phyloP scores from a whole-genome alignment of 2,113 vertebrate genomes.

The Myrmophylax atrothorax region DNA sequence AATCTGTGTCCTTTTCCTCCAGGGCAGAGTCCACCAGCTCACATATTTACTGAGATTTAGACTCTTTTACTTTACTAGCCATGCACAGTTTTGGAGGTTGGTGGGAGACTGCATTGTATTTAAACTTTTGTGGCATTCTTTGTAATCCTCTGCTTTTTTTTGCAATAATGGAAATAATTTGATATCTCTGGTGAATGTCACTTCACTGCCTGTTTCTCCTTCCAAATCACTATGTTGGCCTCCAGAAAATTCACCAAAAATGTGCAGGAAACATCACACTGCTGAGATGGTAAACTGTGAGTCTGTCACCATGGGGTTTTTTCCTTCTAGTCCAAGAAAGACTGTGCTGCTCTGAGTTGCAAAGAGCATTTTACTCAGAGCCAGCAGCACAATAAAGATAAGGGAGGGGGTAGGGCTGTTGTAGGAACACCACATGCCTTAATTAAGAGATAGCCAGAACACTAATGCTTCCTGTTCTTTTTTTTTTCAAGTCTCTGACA shows the following conservation, averaged over 20 bases:
- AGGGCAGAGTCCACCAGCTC: not conserved
- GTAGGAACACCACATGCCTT: not conserved
- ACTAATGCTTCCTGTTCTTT: slow-evolving; percentile 16
- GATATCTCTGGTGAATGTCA: not conserved
- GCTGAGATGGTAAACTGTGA: not conserved
- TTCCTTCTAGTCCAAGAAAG: not conserved
- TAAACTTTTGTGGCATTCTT: not conserved
- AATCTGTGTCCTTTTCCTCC: not conserved
- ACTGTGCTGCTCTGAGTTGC: not conserved
- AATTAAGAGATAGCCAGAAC: slow-evolving; percentile 43
- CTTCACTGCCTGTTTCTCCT: not conserved
- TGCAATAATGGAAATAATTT: not conserved
- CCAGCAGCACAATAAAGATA: not conserved
- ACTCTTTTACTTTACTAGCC: not conserved
- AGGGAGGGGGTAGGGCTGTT: not conserved
- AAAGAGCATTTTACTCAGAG: not conserved
- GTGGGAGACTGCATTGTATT: not conserved
- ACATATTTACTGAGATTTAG: not conserved
- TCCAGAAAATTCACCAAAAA: not conserved
- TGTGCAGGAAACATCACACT: not conserved
- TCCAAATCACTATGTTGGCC: not conserved
- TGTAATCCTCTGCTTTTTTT: not conserved
- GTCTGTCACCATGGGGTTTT: not conserved
- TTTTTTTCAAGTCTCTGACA: not conserved
- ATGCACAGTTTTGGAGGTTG: not conserved